Evolutionary conservation across 1,140 invertebrate genomes (phyloP).

Genomic region (Ips typographus): DNA sequence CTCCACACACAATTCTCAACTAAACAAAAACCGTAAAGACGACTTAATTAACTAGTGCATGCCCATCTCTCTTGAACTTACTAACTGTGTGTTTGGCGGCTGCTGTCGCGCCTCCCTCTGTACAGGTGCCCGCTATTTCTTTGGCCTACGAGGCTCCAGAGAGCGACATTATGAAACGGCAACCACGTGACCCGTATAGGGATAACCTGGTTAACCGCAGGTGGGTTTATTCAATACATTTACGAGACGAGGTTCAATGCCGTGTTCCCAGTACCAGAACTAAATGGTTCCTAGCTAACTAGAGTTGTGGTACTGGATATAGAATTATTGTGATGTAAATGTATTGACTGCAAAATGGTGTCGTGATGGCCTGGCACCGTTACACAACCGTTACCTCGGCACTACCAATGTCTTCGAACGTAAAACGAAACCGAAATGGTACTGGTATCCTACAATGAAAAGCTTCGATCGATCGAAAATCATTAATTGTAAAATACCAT

Average conservation of each 20-base stretch:
- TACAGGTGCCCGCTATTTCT: conserved; percentile 91
- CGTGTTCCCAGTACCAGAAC: conserved; percentile 15
- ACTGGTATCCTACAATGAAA: background rate
- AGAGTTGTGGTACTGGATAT: conserved; percentile 26
- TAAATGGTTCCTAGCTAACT: background rate
- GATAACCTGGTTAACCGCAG: conserved; percentile 96
- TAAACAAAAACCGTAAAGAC: conserved; percentile 23
- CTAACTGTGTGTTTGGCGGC: conserved; percentile 55
- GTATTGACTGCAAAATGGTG: conserved; percentile 40
- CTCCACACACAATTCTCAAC: conserved; percentile 45
- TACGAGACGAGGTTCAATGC: conserved; percentile 17
- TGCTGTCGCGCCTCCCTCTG: conserved; percentile 49
- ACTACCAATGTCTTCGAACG: conserved; percentile 2
- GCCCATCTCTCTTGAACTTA: conserved; percentile 49
- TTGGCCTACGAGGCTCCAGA: conserved; percentile 95
- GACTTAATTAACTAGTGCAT: conserved; percentile 37
- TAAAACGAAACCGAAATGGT: background rate
- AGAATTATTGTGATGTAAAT: conserved; percentile 36
- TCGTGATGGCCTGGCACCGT: conserved; percentile 42
- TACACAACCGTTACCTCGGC: conserved; percentile 48
- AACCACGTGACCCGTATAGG: conserved; percentile 88
- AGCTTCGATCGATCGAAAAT: too few species aligned
- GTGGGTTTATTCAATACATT: conserved; percentile 54
- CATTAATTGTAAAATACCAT: too few species aligned
- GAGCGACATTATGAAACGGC: conserved; percentile 96